Conservation (phyloP, 1,140 invertebrate genomes). For the Cyclina sinensis region DNA sequence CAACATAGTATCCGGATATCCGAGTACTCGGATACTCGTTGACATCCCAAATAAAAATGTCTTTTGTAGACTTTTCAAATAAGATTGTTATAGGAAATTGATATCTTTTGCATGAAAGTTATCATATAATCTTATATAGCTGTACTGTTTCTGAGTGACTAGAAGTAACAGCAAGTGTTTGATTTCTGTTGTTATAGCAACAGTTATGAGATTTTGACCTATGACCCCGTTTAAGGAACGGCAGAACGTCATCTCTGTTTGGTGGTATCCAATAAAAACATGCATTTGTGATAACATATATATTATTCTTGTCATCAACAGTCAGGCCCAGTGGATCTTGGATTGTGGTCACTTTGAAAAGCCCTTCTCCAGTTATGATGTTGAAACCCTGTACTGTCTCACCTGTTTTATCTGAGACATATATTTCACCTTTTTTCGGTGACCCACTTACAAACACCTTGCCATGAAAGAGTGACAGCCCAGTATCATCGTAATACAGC, state of each 20-base stretch:
- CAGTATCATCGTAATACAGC: conserved; percentile 47
- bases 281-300: conserved; percentile 51
- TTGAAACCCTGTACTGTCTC: conserved; percentile 44
- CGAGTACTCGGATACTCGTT: too few species aligned
- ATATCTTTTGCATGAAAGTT: too few species aligned
- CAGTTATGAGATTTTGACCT: conserved; percentile 50
- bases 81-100: too few species aligned
- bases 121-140: conserved; percentile 36
- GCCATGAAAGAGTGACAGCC: conserved; percentile 36
- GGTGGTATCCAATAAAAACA: conserved; percentile 60
- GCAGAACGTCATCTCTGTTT: conserved; percentile 10
- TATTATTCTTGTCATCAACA: conserved; percentile 46
- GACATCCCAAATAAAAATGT: too few species aligned
- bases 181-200: conserved; percentile 53
- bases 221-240: conserved; percentile 43
- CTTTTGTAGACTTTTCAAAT: too few species aligned
- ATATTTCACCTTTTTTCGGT: conserved; percentile 13
- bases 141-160: conserved; percentile 61
- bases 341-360: conserved; percentile 3
- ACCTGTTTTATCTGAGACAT: conserved; percentile 28
- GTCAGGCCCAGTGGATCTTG: conserved; percentile 45
- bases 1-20: too few species aligned
- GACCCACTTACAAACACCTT: conserved; percentile 51
- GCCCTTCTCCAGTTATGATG: background rate
- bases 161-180: conserved; percentile 46